Evolutionary conservation across 2,888 invertebrate species (phyloP).

Genomic region (Brenthis ino): DNA sequence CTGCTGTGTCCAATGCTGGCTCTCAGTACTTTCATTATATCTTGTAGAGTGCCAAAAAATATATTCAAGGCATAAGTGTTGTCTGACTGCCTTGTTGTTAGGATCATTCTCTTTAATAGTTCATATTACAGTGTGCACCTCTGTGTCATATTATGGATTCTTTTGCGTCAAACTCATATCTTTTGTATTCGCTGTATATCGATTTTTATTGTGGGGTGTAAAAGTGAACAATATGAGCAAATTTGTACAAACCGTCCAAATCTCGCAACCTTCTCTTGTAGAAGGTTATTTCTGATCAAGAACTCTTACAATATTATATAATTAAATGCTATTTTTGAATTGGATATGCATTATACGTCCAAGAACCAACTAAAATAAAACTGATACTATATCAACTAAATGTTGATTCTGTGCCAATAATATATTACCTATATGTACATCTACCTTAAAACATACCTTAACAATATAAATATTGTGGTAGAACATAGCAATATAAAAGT

Average conservation of each 20-base stretch:
- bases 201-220: too few species aligned
- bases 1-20: too few species aligned
- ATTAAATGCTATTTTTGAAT: conserved; percentile 17
- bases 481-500: background rate
- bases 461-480: background rate
- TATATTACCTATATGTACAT: background rate
- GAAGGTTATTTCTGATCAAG: conserved; percentile 14
- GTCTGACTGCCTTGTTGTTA: too few species aligned
- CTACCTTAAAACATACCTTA: background rate
- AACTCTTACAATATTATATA: conserved; percentile 16
- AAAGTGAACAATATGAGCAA: too few species aligned
- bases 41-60: too few species aligned
- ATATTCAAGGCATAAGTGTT: too few species aligned
- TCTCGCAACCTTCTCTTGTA: conserved; percentile 16
- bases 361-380: conserved; percentile 16
- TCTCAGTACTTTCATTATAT: too few species aligned
- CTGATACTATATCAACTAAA: conserved; percentile 12
- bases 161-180: too few species aligned
- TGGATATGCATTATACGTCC: conserved; percentile 20
- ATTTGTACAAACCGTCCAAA: conserved; percentile 11
- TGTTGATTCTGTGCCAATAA: conserved; percentile 26
- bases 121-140: too few species aligned
- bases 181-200: too few species aligned
- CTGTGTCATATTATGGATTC: too few species aligned
- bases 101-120: too few species aligned